Evolutionary conservation across 2,113 vertebrate species (phyloP).

Genomic region (Paramisgurnus dabryanus): DNA sequence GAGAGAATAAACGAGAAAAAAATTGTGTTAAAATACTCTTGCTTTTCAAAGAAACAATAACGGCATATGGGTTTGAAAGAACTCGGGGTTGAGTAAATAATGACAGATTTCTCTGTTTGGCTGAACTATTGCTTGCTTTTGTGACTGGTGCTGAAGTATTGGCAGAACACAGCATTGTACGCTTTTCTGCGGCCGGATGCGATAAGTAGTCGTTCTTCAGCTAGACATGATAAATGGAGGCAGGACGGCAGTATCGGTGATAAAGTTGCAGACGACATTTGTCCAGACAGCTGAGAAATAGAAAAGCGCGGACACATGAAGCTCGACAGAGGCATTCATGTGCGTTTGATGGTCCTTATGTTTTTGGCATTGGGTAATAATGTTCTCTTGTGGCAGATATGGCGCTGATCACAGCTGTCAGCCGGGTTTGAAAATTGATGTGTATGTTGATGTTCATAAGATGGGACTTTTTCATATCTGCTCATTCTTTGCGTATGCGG

Average conservation of each 20-base stretch:
- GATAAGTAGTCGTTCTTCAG: constrained; percentile 17
- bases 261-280: constrained; percentile 2
- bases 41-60: background rate
- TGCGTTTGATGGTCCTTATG: constrained; percentile 10
- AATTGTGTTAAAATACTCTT: background rate
- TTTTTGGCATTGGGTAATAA: background rate
- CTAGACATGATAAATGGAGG: background rate
- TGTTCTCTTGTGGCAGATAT: background rate
- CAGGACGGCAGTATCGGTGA: background rate
- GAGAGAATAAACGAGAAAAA: too few species aligned
- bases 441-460: constrained; percentile 28
- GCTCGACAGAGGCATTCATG: background rate
- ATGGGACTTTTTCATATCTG: constrained; percentile 56
- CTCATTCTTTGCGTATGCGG: background rate
- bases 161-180: background rate
- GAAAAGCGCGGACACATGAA: constrained; percentile 6
- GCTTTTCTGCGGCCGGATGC: background rate
- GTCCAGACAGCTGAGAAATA: constrained; percentile 31
- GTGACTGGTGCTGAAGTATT: background rate
- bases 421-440: background rate
- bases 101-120: background rate
- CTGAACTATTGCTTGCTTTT: background rate
- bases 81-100: background rate
- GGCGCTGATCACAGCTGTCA: constrained; percentile 2
- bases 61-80: background rate